Base-by-base conservation (phyloP, 2,113 vertebrate genomes). In the Notarius lentiginosus region DNA sequence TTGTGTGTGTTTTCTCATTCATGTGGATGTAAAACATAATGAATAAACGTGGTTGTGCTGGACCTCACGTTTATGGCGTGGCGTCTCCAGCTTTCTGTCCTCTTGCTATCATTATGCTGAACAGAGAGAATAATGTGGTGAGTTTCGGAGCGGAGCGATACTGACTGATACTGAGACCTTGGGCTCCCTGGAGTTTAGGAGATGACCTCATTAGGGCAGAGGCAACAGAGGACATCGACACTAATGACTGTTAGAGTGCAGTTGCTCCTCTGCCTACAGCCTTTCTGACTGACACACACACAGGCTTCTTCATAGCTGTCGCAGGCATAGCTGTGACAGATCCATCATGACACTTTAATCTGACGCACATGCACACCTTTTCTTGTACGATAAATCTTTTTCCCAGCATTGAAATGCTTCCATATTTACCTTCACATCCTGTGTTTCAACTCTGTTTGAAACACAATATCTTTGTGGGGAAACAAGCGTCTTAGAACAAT, bases 171-270 rank as follows among this genome's bases (percentile, higher is more conserved):
- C 53, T 53, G 73, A 60, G 66, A 86, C 88, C 90, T 83, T 81
- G 4, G 72, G 86, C 80, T 61, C 87, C 27, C 86, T 80, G 89
- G 88, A 84, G 80, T 92, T 88, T 90, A 85, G 77, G 87, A 92
- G 84, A 84, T 90, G 91, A 91, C 85, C 83, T 86, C 85, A 90
- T 92, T 92, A 89, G 87, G 76, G 30, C 88, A 72, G 83, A 88
- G 88, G 86, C 88, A 87, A 85, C 63, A 77, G 89, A 86, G 88
- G 92, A 92, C 89, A 92, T 91, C 92, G 92, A 92, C 89, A 92
- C 91, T 92, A 91, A 93, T 90, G 84, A 91, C 91, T 91, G 87
- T 86, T 63, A 88, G 83, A 82, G 87, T 87, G 82, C 47, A 88
- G 84, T 81, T 60, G 81, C 86, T 63, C 47, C 58, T 15, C 0